These are phyloP conservation scores for Drosophila kambysellisi DNA, from an alignment of 2,888 invertebrate genomes.

Conservation along the genomic window DNA sequence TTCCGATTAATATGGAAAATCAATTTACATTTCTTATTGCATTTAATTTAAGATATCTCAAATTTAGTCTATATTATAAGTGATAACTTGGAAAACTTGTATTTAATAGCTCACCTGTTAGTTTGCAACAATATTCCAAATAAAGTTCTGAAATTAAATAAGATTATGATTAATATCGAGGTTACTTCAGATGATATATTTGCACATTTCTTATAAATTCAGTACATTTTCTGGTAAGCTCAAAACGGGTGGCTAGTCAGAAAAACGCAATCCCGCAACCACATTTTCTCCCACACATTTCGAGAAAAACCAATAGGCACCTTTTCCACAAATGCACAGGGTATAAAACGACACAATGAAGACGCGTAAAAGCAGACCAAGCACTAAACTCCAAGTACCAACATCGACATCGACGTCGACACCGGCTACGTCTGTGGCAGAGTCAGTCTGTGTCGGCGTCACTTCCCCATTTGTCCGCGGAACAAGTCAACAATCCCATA, in stretches of 20 bases:
- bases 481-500: slow-evolving; percentile 80
- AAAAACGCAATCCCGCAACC: not conserved
- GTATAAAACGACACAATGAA: slow-evolving; percentile 44
- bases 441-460: slow-evolving; percentile 19
- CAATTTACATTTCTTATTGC: not conserved
- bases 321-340: not conserved
- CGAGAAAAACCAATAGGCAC: slow-evolving; percentile 1
- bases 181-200: not conserved
- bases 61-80: not conserved
- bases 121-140: not conserved
- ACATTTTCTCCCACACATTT: not conserved
- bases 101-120: not conserved
- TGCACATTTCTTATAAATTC: not conserved
- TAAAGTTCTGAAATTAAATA: slow-evolving; percentile 1
- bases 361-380: slow-evolving; percentile 54
- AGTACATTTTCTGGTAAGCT: not conserved
- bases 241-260: not conserved
- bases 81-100: not conserved
- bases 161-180: not conserved
- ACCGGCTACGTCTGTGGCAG: slow-evolving; percentile 34
- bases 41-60: not conserved
- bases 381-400: slow-evolving; percentile 35
- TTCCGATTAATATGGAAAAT: not conserved
- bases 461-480: slow-evolving; percentile 40
- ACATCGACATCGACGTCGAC: slow-evolving; percentile 34